Base-by-base conservation (phyloP, 2,797 vertebrate species). In the Dendrocincla fuliginosa region DNA sequence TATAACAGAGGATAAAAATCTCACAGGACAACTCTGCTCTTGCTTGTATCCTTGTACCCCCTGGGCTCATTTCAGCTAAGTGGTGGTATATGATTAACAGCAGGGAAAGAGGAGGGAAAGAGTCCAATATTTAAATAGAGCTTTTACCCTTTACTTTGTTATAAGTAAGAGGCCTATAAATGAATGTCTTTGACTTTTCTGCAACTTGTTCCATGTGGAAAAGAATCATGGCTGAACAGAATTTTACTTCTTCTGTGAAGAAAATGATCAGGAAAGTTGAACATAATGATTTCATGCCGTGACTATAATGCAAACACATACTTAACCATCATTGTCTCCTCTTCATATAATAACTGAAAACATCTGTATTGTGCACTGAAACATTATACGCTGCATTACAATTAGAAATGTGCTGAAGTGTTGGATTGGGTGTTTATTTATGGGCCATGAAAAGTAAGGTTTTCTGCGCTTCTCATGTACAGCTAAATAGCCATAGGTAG, bases 311-410 rank as follows among this genome's bases (percentile, higher is more conserved):
- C 95, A 98, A 97, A 92, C 86, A 95, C 90, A 95, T 87, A 97
- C 95, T 97, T 97, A 97, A 95, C 44, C 89, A 94, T 97, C 97
- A 97, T 95, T 97, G 94, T 95, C 91, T 97, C 84, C 85, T 94
- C 97, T 97, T 96, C 95, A 95, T 96, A 95, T 90, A 96, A 93
- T 96, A 97, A 98, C 95, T 86, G 95, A 97, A 98, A 98, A 97
- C 92, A 97, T 96, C 94, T 97, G 96, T 93, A 97, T 96, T 96
- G 97, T 97, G 90, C 94, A 81, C 77, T 90, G 80, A 92, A 97
- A 96, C 93, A 97, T 96, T 97, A 95, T 89, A 96, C 0, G 6
- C 82, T 94, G 92, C 93, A 96, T 98, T 97, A 80, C 91, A 97
- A 97, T 97, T 97, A 98, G 95, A 97, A 97, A 97, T 96, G 92